Conservation (phyloP, 2,888 invertebrate genomes). For the Bimastos eiseni region DNA sequence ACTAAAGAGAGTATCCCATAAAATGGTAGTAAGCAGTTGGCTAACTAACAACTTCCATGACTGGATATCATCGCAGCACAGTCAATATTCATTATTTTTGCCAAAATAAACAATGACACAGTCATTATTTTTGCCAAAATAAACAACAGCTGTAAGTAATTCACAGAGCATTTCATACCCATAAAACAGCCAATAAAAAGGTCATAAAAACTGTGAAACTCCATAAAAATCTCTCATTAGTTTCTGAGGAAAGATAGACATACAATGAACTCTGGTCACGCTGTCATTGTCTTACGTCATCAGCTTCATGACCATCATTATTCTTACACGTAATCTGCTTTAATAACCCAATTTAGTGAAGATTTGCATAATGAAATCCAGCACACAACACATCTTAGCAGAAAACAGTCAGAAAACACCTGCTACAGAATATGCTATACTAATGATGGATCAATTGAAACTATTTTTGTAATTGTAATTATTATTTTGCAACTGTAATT, state of each 20-base stretch:
- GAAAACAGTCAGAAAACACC: not conserved
- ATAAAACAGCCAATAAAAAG: not conserved
- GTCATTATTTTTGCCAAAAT: not conserved
- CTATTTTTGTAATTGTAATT: too few species aligned
- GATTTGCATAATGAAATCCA: not conserved
- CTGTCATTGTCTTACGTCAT: not conserved
- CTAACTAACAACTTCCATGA: not conserved
- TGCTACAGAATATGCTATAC: not conserved
- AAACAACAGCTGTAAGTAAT: not conserved
- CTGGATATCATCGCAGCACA: not conserved
- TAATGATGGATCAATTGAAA: too few species aligned
- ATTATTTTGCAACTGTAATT: too few species aligned
- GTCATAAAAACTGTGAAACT: not conserved
- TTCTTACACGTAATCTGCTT: not conserved
- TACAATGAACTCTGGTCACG: not conserved
- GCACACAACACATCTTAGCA: not conserved
- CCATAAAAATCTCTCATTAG: not conserved
- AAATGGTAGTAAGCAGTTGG: not conserved
- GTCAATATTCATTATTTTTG: too few species aligned
- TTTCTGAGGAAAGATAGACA: not conserved
- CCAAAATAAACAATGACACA: not conserved
- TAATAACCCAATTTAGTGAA: not conserved
- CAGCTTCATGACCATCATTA: not conserved
- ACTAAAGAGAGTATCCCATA: not conserved
- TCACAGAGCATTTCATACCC: not conserved